Base-by-base conservation (phyloP, 2,888 invertebrate genomes). In the Sisyra nigra region DNA sequence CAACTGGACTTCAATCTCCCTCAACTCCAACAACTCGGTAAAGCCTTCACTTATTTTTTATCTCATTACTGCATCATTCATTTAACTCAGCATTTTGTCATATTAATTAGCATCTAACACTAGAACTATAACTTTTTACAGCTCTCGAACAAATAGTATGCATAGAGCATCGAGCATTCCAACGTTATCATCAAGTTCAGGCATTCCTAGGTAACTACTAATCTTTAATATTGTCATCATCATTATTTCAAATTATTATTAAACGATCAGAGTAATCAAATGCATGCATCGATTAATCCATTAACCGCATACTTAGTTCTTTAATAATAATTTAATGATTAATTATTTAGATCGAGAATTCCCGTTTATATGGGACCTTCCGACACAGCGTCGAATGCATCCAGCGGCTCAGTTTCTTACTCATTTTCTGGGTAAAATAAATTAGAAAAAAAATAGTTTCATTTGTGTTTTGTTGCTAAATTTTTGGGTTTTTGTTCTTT, bases 101-200 rank as follows among this genome's bases (percentile, higher is more conserved):
- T 44, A 39, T 30, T 41, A 14, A 40, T 40, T 41, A 36, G 30
- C 15, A 36, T 14, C 60, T 58, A 53, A 51, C 64, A 68, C 68
- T 68, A 68, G 68, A 62, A 63, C 67, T 61, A 71, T 67, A 60
- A 72, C 15, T 41, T 41, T 15, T 37, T 43, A 13, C 38, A 43
- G 43, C 17, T 43, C 51, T 68, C 71, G 71, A 67, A 66, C 66
- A 57, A 63, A 80, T 65, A 79, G 78, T 68, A 84, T 86, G 72
- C 80, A 81, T 74, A 78, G 86, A 75, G 82, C 86, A 59, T 86
- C 85, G 66, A 86, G 86, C 71, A 87, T 87, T 72, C 86, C 87
- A 63, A 81, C 85, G 68, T 74, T 86, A 69, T 74, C 78, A 57
- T 73, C 76, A 66, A 70, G 75, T 61, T 73, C 76, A 64, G 69